Evolutionary conservation across 2,888 invertebrate genomes (phyloP), one percentile per base, ranked within the genome.

Genomic region (Pelosia muscerda): DNA sequence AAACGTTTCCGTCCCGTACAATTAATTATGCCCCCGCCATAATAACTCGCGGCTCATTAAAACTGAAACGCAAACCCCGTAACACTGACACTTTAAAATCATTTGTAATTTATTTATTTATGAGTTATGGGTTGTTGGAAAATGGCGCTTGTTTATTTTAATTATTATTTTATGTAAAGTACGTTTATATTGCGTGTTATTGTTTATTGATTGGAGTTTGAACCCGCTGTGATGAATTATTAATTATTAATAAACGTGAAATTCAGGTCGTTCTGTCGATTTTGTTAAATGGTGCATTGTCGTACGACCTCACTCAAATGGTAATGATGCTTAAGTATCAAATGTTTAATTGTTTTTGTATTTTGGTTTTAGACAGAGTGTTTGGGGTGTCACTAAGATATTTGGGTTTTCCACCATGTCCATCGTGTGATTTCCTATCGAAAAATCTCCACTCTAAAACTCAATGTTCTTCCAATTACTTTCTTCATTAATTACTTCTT

Each of bases 41-140:
- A 75, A 79, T 72, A 79, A 75, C 81, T 81, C 67, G 77, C 60
- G 71, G 72, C 78, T 80, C 79, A 80, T 81, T 80, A 80, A 79
- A 80, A 81, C 73, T 81, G 79, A 74, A 79, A 80, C 78, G 70
- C 72, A 77, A 80, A 80, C 75, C 81, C 66, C 65, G 75, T 69
- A 68, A 67, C 69, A 81, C 78, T 81, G 82, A 80, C 82, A 77
- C 75, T 80, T 79, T 75, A 79, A 80, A 80, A 80, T 79, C 71
- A 74, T 74, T 31, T 49, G 73, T 75, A 72, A 81, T 80, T 63
- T 79, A 81, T 77, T 81, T 81, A 81, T 75, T 75, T 74, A 74
- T 71, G 81, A 81, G 56, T 65, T 65, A 81, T 71, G 71, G 63
- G 68, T 66, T 76, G 72, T 72, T 79, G 68, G 72, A 65, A 65